Evolutionary conservation across 2,797 vertebrate genomes (phyloP).

Genomic region (Schizopygopsis pylzovi): DNA sequence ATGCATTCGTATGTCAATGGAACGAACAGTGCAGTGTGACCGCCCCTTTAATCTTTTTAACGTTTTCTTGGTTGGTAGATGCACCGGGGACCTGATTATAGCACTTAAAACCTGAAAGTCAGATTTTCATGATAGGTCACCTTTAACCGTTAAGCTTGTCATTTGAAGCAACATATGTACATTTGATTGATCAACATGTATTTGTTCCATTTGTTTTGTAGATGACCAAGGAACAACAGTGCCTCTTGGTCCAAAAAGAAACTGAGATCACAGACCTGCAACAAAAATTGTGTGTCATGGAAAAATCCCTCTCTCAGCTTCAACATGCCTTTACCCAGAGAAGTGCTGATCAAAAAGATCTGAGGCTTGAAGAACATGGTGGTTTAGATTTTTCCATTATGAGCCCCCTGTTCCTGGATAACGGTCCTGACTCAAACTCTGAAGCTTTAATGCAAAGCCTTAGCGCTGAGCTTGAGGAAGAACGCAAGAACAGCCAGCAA

Average conservation of each 20-base stretch:
- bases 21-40: too few species aligned
- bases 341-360: conserved; percentile 22
- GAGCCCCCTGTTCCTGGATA: conserved; percentile 54
- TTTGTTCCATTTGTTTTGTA: conserved; percentile 21
- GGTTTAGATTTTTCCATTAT: not conserved
- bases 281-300: conserved; percentile 59
- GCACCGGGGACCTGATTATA: too few species aligned
- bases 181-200: not conserved
- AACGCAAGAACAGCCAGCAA: conserved; percentile 68
- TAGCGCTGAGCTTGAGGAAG: conserved; percentile 73
- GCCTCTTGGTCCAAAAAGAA: conserved; percentile 63
- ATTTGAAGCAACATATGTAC: not conserved
- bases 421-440: conserved; percentile 48
- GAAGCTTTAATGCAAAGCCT: conserved; percentile 66
- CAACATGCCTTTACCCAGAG: conserved; percentile 59
- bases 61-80: too few species aligned
- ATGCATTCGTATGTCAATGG: too few species aligned
- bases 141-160: not conserved
- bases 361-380: not conserved
- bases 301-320: conserved; percentile 60
- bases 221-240: conserved; percentile 52
- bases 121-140: too few species aligned
- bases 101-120: too few species aligned
- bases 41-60: too few species aligned
- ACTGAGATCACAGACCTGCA: conserved; percentile 63